phyloP scores from a whole-genome alignment of 2,888 invertebrate genomes.

The Agriopis aurantiaria region DNA sequence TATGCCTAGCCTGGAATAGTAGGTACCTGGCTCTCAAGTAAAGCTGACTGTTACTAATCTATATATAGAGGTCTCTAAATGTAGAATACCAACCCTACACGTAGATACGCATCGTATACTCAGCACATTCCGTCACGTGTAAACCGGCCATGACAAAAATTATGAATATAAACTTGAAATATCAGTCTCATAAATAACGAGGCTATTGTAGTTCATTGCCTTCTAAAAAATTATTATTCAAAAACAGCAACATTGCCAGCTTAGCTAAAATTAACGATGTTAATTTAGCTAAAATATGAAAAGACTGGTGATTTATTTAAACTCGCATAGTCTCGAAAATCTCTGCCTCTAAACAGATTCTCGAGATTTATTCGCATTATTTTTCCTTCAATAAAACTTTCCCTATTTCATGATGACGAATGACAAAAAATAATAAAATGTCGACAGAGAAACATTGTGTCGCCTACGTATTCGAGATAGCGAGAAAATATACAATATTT shows the following conservation, averaged over 20 bases:
- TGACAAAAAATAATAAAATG: slow-evolving; percentile 38
- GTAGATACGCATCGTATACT: slow-evolving; percentile 8
- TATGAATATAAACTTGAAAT: slow-evolving; percentile 7
- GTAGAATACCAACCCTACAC: slow-evolving; percentile 9
- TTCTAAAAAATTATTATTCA: slow-evolving; percentile 10
- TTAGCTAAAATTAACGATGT: slow-evolving; percentile 34
- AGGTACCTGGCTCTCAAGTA: no score
- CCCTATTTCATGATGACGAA: slow-evolving; percentile 35
- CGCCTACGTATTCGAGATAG: slow-evolving; percentile 28
- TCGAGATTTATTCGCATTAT: slow-evolving; percentile 32
- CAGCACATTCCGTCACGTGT: slow-evolving; percentile 20
- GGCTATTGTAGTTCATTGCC: slow-evolving; percentile 11
- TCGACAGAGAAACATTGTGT: slow-evolving; percentile 34
- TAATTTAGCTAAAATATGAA: slow-evolving; percentile 38
- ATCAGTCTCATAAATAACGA: slow-evolving; percentile 1
- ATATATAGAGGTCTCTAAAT: neutral
- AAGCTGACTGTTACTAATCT: no score
- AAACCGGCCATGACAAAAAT: slow-evolving; percentile 8
- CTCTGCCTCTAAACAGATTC: slow-evolving; percentile 30
- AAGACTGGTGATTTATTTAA: slow-evolving; percentile 28
- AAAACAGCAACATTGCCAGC: slow-evolving; percentile 25
- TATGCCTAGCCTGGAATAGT: no score
- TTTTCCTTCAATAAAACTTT: slow-evolving; percentile 37
- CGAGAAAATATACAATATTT: slow-evolving; percentile 41
- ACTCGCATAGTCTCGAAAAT: slow-evolving; percentile 23